Evolutionary conservation across 2,888 invertebrate genomes (phyloP), one percentile per base, ranked within the genome.

Genomic region (Athalia cordata): DNA sequence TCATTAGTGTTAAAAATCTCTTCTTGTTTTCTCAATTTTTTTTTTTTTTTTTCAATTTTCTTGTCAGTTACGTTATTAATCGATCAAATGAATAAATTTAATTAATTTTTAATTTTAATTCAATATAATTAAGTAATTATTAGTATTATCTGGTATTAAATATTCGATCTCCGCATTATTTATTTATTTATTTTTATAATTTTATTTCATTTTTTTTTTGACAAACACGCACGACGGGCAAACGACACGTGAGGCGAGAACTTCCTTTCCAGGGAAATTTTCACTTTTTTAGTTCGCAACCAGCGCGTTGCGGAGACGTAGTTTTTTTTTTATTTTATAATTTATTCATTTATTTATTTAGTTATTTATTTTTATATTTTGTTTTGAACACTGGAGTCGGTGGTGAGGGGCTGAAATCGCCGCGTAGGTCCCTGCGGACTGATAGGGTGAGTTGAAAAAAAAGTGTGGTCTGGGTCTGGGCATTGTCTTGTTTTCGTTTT

Each of bases 361-460:
- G 29, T 29, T 29, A 29, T 29, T 29, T 29, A 29, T 29, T 29
- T 29, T 29, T 29, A 29, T 29, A 1, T 29, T 29, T 29, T 29
- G 29, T 29, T 29, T 29, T 89, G 89, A 89, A 89, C 88, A 89
- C 89, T 89, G 89, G 88, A 89, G 89, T 89, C 89, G 89, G 89
- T 89, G 89, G 89, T 88, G 87, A 87, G 87, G 87, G 87, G 87
- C 85, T 75, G 85, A 85, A 81, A 86, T 81, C 80, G 81, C 81
- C 85, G 83, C 84, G 85, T 86, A 84, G 83, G 83, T 87, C 85
- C 86, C 86, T 86, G 84, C 85, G 84, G 81, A 83, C 82, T 84
- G 85, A 29, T 29, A 84, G 85, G 86, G 85, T 82, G 82, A 80
- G 82, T 81, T 81, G 83, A 77, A 29, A 29, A 29, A 29, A 80